These are phyloP conservation scores for Psilanteris sp. DNA, from an alignment of 1,140 invertebrate genomes.

Conservation along the genomic window DNA sequence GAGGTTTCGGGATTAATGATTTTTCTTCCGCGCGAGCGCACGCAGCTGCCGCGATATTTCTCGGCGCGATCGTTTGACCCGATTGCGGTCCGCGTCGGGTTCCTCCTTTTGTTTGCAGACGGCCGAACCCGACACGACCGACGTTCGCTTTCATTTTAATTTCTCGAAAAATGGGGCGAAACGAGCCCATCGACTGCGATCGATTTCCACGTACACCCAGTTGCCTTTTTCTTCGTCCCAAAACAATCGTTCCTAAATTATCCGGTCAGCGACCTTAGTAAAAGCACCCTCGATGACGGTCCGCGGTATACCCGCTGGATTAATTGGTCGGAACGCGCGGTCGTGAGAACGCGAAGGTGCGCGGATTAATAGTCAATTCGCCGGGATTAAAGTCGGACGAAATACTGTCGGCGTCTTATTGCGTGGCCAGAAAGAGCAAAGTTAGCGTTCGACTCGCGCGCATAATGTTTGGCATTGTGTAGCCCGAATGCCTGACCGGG, in stretches of 20 bases:
- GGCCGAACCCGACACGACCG: conserved; percentile 56
- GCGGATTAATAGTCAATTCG: no score
- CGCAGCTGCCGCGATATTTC: conserved; percentile 51
- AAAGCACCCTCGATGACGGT: no score
- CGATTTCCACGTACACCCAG: no score
- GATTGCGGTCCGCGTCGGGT: conserved; percentile 33
- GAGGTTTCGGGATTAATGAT: conserved; percentile 62
- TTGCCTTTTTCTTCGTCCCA: no score
- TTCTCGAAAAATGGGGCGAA: no score
- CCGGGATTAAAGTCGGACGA: conserved; percentile 40
- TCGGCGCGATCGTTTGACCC: conserved; percentile 31
- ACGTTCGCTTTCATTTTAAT: no score
- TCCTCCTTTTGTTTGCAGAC: conserved; percentile 49
- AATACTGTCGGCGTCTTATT: conserved; percentile 53
- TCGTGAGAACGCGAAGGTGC: no score
- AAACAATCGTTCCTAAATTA: no score
- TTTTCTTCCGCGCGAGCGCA: conserved; percentile 63
- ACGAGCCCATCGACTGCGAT: no score
- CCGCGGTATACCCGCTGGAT: no score
- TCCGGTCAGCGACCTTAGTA: no score
- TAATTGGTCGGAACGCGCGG: no score
- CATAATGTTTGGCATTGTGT: conserved; percentile 72
- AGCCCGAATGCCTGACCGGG: conserved; percentile 60
- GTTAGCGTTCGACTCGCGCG: conserved; percentile 61
- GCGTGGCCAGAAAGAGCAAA: conserved; percentile 55